Percentiles rank a stretch among this genome's conserved stretches.
Evolutionary conservation across 2,113 vertebrate species (phyloP).

Genomic region (Engraulis encrasicolus): DNA sequence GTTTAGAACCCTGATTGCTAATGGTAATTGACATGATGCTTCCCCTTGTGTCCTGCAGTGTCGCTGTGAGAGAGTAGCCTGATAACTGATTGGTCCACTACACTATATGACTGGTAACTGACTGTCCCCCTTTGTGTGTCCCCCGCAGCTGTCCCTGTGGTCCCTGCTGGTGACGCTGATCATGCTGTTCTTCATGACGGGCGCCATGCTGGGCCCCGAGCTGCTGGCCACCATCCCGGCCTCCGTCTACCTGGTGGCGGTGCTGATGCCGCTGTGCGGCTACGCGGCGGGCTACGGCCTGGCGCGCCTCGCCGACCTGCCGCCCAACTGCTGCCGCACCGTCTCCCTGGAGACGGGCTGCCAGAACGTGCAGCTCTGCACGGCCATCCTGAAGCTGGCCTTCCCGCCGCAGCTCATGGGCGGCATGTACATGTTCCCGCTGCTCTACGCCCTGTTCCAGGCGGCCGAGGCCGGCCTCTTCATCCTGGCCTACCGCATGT

Average conservation of each 20-base stretch:
- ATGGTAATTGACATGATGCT: too few relatives aligned
- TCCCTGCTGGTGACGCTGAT: constrained; percentile 89
- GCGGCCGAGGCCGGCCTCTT: constrained; percentile 91
- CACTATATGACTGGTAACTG: neutral
- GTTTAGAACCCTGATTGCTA: too few relatives aligned
- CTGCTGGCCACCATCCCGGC: constrained; percentile 88
- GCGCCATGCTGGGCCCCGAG: constrained; percentile 91
- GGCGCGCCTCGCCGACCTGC: constrained; percentile 84
- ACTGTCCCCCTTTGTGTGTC: neutral
- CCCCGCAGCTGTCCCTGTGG: constrained; percentile 90
- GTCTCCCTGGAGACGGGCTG: constrained; percentile 95
- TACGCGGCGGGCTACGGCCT: constrained; percentile 90
- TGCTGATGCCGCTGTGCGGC: constrained; percentile 92
- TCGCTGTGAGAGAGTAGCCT: too few relatives aligned
- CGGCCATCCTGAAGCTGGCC: constrained; percentile 93
- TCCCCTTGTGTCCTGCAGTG: too few relatives aligned
- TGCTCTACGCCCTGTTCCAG: constrained; percentile 96
- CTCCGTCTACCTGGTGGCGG: constrained; percentile 87
- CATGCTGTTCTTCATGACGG: constrained; percentile 93
- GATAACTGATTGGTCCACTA: too few relatives aligned
- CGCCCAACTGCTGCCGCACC: constrained; percentile 86
- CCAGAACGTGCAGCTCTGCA: constrained; percentile 98
- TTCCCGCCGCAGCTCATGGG: constrained; percentile 91
- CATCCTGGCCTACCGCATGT: constrained; percentile 88
- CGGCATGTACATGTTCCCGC: constrained; percentile 95